phyloP scores from a whole-genome alignment of 2,113 vertebrate genomes.

The Agapornis roseicollis region DNA sequence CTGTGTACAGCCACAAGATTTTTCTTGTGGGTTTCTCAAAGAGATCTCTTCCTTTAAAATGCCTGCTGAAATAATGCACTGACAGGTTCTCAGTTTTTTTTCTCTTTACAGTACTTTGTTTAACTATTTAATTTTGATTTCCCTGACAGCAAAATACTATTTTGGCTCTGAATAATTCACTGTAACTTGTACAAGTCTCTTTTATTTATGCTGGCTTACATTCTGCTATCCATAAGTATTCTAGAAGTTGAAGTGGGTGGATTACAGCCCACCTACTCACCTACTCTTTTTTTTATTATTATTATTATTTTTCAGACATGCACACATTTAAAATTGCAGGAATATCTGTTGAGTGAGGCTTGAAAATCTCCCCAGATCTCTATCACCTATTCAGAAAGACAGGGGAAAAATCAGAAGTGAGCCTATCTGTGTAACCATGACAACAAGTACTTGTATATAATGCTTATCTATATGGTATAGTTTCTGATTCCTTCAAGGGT shows the following conservation, averaged over 20 bases:
- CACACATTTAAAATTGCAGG: background rate
- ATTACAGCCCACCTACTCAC: background rate
- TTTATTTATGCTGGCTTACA: slow-evolving; percentile 29
- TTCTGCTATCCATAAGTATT: slow-evolving; percentile 38
- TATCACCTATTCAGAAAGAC: background rate
- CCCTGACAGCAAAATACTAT: background rate
- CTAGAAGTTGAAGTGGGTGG: slow-evolving; percentile 20
- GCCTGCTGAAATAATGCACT: background rate
- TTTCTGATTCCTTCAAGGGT: slow-evolving; percentile 24
- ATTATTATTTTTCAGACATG: rapidly evolving
- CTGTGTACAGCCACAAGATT: background rate
- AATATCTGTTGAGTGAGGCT: background rate
- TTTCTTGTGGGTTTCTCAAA: background rate
- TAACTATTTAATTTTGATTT: slow-evolving; percentile 39
- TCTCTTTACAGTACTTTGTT: background rate
- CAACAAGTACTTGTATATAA: slow-evolving; percentile 21
- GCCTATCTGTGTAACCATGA: slow-evolving; percentile 46
- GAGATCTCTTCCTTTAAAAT: background rate
- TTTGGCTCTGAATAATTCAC: slow-evolving; percentile 12
- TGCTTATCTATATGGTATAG: background rate
- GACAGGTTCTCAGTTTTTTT: background rate
- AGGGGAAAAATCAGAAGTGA: slow-evolving; percentile 13
- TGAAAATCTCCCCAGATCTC: slow-evolving; percentile 26
- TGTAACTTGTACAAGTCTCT: background rate
- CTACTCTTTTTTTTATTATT: background rate